phyloP scores from a whole-genome alignment of 2,797 vertebrate genomes.

The Phrynocephalus vlangalii region DNA sequence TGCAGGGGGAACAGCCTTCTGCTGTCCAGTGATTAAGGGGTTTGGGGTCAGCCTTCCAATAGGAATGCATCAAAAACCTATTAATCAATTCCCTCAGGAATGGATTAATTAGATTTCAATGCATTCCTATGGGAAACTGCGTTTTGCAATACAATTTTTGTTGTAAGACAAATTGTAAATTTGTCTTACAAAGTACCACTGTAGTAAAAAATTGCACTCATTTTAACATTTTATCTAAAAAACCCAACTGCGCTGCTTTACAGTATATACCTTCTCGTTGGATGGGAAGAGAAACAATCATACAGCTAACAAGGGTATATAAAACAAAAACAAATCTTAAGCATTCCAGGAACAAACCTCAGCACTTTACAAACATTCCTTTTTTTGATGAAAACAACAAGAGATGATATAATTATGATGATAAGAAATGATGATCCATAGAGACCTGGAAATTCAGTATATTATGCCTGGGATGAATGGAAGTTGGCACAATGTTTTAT shows the following conservation, averaged over 20 bases:
- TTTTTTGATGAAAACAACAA: background rate
- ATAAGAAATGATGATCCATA: conserved; percentile 29
- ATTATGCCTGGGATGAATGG: background rate
- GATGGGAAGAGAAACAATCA: background rate
- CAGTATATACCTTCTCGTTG: background rate
- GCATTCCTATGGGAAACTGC: too few relatives aligned
- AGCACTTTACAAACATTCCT: conserved; percentile 23
- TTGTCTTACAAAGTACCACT: too few relatives aligned
- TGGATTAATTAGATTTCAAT: too few relatives aligned
- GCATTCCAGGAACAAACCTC: background rate
- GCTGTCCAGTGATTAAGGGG: too few relatives aligned
- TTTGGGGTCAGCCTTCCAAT: too few relatives aligned
- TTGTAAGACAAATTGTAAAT: too few relatives aligned
- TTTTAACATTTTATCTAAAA: background rate
- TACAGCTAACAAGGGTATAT: background rate
- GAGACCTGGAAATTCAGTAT: conserved; percentile 1
- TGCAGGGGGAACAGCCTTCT: too few relatives aligned
- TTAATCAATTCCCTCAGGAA: too few relatives aligned
- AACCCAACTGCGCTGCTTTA: background rate
- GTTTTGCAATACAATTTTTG: too few relatives aligned
- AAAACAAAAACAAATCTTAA: background rate
- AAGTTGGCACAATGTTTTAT: conserved; percentile 52
- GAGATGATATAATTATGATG: conserved; percentile 1
- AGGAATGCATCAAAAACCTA: too few relatives aligned
- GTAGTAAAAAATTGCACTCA: too few relatives aligned